Conservation (phyloP, 2,113 vertebrate genomes). For the Lagopus leucura region DNA sequence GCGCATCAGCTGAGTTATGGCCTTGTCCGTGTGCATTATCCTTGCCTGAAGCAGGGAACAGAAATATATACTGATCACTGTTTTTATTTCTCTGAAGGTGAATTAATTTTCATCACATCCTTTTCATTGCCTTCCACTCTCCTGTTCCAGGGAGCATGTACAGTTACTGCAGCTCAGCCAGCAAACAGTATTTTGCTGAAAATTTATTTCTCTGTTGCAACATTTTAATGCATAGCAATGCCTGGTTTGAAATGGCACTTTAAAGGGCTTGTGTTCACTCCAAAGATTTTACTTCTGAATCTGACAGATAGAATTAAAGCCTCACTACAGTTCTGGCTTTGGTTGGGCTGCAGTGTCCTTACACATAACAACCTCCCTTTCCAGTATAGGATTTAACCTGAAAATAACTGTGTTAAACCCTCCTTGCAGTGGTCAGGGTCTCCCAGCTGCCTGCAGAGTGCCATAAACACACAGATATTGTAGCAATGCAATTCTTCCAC, state of each 20-base stretch:
- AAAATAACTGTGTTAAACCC: background rate
- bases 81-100: background rate
- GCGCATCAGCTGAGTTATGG: rapidly evolving
- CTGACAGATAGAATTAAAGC: background rate
- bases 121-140: background rate
- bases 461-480: rapidly evolving
- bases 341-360: background rate
- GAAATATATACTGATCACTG: background rate
- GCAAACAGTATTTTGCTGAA: background rate
- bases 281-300: background rate
- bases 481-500: rapidly evolving
- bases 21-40: rapidly evolving
- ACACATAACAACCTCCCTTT: background rate
- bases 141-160: rapidly evolving
- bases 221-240: background rate
- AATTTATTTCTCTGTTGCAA: background rate
- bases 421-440: rapidly evolving
- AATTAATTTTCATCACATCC: background rate
- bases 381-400: background rate
- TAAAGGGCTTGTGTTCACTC: background rate
- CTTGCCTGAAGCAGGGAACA: background rate
- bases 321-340: background rate
- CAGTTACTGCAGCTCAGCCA: background rate
- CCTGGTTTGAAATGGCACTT: background rate
- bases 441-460: rapidly evolving